Evolutionary conservation across 1,140 invertebrate genomes (phyloP), one percentile per base, ranked within the genome.

Genomic region (Ptiloglossa arizonensis): DNA sequence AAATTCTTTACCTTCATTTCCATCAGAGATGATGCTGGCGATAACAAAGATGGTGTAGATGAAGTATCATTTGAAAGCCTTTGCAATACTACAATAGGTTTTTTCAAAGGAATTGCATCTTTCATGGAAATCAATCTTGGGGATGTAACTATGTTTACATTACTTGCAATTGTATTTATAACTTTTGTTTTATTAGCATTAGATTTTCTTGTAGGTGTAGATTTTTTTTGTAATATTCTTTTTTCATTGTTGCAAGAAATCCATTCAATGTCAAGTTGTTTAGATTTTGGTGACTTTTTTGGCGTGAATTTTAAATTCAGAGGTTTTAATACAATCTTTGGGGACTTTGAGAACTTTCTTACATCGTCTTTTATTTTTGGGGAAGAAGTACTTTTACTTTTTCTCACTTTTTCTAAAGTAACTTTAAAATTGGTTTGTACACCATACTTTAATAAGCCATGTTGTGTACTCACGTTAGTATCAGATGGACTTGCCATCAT

Each of bases 271-370:
- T 13, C 15, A 35, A 41, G 38, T 35, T 50, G 19, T 5, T 66
- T 44, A 46, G 60, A 59, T 29, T 72, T 80, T 15, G n/a, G 46
- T 5, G 44, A 75, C 19, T 63, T 79, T 41, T 63, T 72, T 6
- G 70, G 81, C 77, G 78, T 19, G 11, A 69, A 84, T 76, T 74
- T 1, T 22, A 78, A 80, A 71, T 81, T 85, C 15, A 74, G 63
- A 15, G 62, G 54, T 19, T 60, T 80, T 11, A 86, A 24, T 17
- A 79, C 63, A 67, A 83, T 87, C 74, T 87, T 88, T 24, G 83
- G 81, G 32, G 83, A 87, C 29, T 88, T 87, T 19, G 85, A 83
- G 48, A 82, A 81, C 50, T 46, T 83, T 57, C 57, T 32, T 24
- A 48, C 2, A 3, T 1, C 17, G 2, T 15, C 17, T 3, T 57